These are phyloP conservation scores for Sylvia atricapilla DNA, from an alignment of 2,113 vertebrate species.

Conservation along the genomic window DNA sequence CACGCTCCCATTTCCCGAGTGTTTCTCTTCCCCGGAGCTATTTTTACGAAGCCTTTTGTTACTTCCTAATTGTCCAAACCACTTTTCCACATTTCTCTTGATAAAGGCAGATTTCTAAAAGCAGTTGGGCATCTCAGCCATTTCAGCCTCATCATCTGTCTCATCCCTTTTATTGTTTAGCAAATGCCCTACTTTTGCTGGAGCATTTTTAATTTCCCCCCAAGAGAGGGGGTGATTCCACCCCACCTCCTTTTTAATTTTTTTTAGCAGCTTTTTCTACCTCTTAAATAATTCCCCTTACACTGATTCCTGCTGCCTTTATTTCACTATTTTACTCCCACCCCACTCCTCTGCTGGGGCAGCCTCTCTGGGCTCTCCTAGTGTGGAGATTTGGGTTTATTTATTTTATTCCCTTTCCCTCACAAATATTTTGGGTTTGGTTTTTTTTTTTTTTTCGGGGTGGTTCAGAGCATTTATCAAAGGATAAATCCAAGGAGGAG, in stretches of 20 bases:
- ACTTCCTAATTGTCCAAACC: conserved; percentile 58
- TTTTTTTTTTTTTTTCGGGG: not conserved
- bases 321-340: not conserved
- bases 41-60: conserved; percentile 40
- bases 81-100: conserved; percentile 25
- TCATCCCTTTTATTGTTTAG: conserved; percentile 49
- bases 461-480: not conserved
- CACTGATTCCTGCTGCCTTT: not conserved
- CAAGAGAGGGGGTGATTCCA: not conserved
- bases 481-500: not conserved
- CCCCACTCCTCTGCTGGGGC: not conserved
- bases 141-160: conserved; percentile 26
- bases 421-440: not conserved
- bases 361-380: not conserved
- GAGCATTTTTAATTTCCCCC: not conserved
- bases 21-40: not conserved
- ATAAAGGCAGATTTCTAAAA: conserved; percentile 32
- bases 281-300: conserved; percentile 25
- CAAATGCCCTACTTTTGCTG: conserved; percentile 46
- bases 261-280: not conserved
- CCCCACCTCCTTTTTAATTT: fast-evolving
- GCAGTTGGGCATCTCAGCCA: conserved; percentile 23
- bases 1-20: not conserved
- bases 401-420: not conserved
- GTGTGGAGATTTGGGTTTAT: not conserved